A percentile compares a stretch with the other conserved stretches of the same genome.
These are phyloP conservation scores for Xiphophorus couchianus DNA, from an alignment of 2,113 vertebrate genomes.

Conservation along the genomic window DNA sequence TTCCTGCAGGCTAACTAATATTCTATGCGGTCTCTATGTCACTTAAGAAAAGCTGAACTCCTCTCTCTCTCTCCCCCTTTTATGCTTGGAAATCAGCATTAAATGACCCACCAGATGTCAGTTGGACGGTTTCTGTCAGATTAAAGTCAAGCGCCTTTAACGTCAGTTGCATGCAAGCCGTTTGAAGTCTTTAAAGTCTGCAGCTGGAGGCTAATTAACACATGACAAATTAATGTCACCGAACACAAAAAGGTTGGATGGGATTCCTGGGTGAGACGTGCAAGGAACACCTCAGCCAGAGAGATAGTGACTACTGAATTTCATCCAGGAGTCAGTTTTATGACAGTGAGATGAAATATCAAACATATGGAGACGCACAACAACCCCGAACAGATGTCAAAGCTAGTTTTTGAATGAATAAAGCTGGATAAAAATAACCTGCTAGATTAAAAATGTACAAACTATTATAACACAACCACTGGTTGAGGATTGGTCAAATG, in stretches of 20 bases:
- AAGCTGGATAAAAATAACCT: background rate
- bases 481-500: background rate
- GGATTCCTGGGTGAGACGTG: background rate
- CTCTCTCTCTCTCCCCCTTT: too few species aligned
- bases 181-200: constrained; percentile 13
- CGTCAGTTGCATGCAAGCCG: background rate
- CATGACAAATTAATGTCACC: background rate
- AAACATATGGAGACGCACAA: background rate
- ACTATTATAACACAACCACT: background rate
- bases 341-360: background rate
- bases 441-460: background rate
- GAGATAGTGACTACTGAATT: background rate
- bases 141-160: background rate
- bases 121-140: too few species aligned
- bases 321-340: background rate
- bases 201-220: background rate
- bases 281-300: background rate
- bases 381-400: background rate
- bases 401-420: background rate
- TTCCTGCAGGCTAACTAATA: constrained; percentile 8
- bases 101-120: background rate
- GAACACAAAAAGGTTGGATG: background rate
- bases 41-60: constrained; percentile 1
- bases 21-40: background rate
- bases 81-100: background rate